Evolutionary conservation across 2,797 vertebrate genomes (phyloP).

Genomic region (Pseudochirops cupreus): DNA sequence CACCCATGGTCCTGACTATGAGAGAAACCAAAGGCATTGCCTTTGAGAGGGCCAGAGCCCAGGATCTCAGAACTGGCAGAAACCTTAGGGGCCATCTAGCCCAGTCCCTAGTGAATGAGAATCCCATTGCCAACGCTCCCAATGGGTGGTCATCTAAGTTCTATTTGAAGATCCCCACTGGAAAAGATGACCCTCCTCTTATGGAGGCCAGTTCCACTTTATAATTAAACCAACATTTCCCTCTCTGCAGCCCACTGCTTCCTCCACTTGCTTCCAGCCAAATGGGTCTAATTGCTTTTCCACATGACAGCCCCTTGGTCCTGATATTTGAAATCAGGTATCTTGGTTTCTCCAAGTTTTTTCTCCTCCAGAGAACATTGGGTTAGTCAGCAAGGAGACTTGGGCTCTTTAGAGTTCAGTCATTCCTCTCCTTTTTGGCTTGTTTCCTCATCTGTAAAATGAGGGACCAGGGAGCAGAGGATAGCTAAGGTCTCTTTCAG

Average conservation of each 20-base stretch:
- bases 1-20: not conserved
- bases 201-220: not conserved
- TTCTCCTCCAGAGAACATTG: not conserved
- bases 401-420: not conserved
- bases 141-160: not conserved
- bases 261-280: not conserved
- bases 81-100: not conserved
- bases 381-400: not conserved
- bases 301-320: not conserved
- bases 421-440: not conserved
- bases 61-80: not conserved
- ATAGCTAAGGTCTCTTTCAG: not conserved
- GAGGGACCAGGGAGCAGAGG: not conserved
- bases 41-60: not conserved
- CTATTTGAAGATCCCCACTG: not conserved
- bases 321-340: not conserved
- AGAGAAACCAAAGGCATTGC: not conserved
- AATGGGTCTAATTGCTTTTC: too few relatives aligned
- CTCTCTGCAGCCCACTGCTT: not conserved
- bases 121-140: not conserved
- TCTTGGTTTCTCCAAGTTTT: not conserved
- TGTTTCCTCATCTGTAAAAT: not conserved
- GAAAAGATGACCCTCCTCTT: not conserved
- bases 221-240: not conserved
- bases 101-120: not conserved